These are phyloP conservation scores for Phlogophora meticulosa DNA, from an alignment of 2,888 invertebrate genomes.

Conservation along the genomic window DNA sequence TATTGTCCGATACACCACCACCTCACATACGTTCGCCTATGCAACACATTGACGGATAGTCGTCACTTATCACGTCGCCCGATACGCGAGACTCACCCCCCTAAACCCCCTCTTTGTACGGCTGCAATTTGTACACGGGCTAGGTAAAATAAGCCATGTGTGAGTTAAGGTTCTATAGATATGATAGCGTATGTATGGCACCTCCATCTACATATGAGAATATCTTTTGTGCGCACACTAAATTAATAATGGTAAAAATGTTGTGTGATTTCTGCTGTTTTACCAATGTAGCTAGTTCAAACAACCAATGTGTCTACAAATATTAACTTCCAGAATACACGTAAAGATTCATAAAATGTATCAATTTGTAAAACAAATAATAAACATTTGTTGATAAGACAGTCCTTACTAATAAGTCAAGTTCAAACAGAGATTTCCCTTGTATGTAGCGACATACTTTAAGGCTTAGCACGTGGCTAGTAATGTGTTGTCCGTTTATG, in stretches of 20 bases:
- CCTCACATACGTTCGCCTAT: slow-evolving; percentile 72
- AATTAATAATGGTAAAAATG: background rate
- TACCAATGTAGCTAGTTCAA: background rate
- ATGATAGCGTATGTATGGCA: slow-evolving; percentile 7
- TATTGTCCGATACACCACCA: slow-evolving; percentile 76
- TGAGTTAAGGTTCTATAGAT: slow-evolving; percentile 45
- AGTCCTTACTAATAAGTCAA: background rate
- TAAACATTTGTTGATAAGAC: background rate
- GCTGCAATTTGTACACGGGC: slow-evolving; percentile 76
- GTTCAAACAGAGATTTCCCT: slow-evolving; percentile 14
- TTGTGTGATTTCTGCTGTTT: slow-evolving; percentile 1
- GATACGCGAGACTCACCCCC: slow-evolving; percentile 76
- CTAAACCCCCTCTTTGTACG: slow-evolving; percentile 68
- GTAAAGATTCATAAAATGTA: background rate
- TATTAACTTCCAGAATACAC: background rate
- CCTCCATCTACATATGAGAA: background rate
- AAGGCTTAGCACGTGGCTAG: slow-evolving; percentile 19
- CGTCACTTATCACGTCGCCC: slow-evolving; percentile 79
- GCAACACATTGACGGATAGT: slow-evolving; percentile 82
- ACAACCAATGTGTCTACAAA: background rate
- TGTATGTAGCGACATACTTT: slow-evolving; percentile 13
- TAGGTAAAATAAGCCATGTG: slow-evolving; percentile 62
- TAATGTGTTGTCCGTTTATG: slow-evolving; percentile 8
- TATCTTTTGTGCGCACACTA: too few relatives aligned
- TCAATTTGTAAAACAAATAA: background rate